Conservation (phyloP, 2,113 vertebrate genomes). For the Isurus oxyrinchus region DNA sequence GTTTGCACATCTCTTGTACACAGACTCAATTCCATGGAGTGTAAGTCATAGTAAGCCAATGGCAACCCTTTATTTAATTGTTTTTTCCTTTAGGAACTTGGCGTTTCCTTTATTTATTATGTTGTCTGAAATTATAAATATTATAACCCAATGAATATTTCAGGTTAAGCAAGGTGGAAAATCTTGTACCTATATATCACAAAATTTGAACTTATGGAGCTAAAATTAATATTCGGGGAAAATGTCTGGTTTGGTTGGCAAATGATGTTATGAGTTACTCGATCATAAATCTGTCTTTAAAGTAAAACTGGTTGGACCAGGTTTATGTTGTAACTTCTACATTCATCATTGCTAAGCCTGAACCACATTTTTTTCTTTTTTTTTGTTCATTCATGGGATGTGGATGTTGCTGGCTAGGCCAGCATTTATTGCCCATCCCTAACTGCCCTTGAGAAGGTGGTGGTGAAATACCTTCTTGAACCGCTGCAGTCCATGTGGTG, state of each 20-base stretch:
- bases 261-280: background rate
- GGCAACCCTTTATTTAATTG: background rate
- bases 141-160: background rate
- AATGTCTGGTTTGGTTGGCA: background rate
- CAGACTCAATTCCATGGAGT: conserved; percentile 93
- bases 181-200: background rate
- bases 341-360: background rate
- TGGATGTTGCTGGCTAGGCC: too few relatives aligned
- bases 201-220: background rate
- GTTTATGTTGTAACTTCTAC: background rate
- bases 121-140: background rate
- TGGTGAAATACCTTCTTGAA: too few relatives aligned
- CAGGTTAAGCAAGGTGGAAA: background rate
- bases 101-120: background rate
- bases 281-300: background rate
- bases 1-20: conserved; percentile 95
- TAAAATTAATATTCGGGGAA: background rate
- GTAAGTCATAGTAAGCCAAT: conserved; percentile 60
- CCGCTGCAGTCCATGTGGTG: too few relatives aligned
- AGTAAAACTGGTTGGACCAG: background rate
- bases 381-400: too few relatives aligned
- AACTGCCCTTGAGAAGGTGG: too few relatives aligned
- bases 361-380: background rate
- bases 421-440: too few relatives aligned
- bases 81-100: background rate